These are phyloP conservation scores for Sula dactylatra DNA, from an alignment of 2,113 vertebrate genomes.

Conservation along the genomic window DNA sequence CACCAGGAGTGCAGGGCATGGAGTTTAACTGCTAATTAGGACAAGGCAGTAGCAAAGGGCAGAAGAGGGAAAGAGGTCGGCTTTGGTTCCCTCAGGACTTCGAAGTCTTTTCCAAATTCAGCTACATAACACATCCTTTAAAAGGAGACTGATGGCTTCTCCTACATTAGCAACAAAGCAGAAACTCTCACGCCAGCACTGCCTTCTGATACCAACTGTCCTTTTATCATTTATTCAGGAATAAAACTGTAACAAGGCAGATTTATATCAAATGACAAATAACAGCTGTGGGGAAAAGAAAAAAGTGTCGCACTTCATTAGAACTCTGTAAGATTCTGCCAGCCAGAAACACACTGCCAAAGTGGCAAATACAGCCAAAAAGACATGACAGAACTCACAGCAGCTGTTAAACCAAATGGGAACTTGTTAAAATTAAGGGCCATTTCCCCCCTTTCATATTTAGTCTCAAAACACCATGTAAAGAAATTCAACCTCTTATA, in stretches of 20 bases:
- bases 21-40: background rate
- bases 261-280: slow-evolving; percentile 44
- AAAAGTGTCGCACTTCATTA: slow-evolving; percentile 28
- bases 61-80: background rate
- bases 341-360: background rate
- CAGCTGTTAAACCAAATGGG: slow-evolving; percentile 50
- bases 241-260: background rate
- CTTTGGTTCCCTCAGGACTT: background rate
- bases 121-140: background rate
- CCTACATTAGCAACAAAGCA: background rate
- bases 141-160: background rate
- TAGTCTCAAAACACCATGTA: background rate
- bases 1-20: background rate
- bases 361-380: slow-evolving; percentile 1
- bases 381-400: slow-evolving; percentile 17
- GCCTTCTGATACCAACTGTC: background rate
- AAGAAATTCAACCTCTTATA: slow-evolving; percentile 5
- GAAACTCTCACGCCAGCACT: background rate
- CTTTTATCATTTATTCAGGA: slow-evolving; percentile 26
- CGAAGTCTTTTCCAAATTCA: slow-evolving; percentile 7
- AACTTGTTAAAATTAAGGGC: slow-evolving; percentile 31
- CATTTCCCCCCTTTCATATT: slow-evolving; percentile 18
- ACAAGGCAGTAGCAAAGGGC: background rate
- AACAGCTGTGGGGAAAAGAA: slow-evolving; percentile 34
- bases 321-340: slow-evolving; percentile 34